A percentile compares a stretch with the other conserved stretches of the same genome.
These are phyloP conservation scores for Lasioglossum pauxillum DNA, from an alignment of 2,888 invertebrate species.

Conservation along the genomic window DNA sequence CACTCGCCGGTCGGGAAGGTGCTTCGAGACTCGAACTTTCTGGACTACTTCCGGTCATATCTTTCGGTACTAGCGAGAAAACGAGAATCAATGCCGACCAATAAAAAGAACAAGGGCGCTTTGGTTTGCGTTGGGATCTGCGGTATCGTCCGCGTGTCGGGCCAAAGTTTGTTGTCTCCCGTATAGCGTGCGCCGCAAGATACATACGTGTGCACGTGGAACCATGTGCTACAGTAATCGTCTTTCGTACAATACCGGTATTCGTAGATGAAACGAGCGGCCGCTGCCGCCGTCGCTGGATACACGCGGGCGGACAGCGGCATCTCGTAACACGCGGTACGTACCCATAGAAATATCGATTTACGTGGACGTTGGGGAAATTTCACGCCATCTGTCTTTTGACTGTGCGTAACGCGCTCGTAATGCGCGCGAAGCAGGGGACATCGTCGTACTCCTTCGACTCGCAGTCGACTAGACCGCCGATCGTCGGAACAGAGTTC, in stretches of 20 bases:
- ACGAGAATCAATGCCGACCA: neutral
- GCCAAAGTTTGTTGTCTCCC: neutral
- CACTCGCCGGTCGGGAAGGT: neutral
- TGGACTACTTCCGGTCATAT: too few species aligned
- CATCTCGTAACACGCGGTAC: slow-evolving; percentile 28
- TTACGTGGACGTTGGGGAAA: slow-evolving; percentile 62
- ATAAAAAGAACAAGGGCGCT: slow-evolving; percentile 17
- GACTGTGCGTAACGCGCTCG: neutral
- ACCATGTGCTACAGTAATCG: neutral
- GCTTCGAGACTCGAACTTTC: neutral
- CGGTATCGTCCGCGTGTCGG: neutral
- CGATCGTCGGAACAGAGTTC: neutral
- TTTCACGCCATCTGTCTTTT: slow-evolving; percentile 76
- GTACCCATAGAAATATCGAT: slow-evolving; percentile 74
- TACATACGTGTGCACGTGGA: neutral
- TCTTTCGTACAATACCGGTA: neutral
- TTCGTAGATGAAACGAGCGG: neutral
- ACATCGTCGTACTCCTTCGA: neutral
- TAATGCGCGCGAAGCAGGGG: neutral
- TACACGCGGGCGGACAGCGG: neutral
- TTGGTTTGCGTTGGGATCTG: slow-evolving; percentile 27
- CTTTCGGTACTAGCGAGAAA: neutral
- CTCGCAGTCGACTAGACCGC: neutral
- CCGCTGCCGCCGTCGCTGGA: neutral
- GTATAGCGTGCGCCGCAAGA: neutral